Percentiles rank a stretch among this genome's conserved stretches.
phyloP scores from a whole-genome alignment of 2,113 vertebrate genomes.

The Ovibos moschatus region DNA sequence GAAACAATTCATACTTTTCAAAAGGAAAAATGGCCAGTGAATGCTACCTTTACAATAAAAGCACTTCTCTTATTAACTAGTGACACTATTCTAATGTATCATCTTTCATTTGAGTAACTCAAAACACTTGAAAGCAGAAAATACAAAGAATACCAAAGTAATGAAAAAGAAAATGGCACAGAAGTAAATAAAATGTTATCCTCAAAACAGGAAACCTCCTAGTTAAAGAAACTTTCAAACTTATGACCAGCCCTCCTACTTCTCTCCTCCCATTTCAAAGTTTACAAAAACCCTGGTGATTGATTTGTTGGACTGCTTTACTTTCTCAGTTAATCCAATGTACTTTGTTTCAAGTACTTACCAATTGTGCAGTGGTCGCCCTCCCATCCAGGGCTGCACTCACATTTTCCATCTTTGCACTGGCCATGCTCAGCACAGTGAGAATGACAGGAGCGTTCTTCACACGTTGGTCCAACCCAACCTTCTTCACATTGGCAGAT shows the following conservation, averaged over 20 bases:
- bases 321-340: constrained; percentile 6
- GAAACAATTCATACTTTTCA: constrained; percentile 51
- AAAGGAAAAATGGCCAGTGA: constrained; percentile 52
- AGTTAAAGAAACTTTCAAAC: not conserved
- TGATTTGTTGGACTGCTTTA: not conserved
- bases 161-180: constrained; percentile 12
- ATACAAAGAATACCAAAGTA: constrained; percentile 14
- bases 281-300: not conserved
- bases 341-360: constrained; percentile 78
- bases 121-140: constrained; percentile 45
- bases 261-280: constrained; percentile 4
- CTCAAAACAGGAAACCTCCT: not conserved
- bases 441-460: constrained; percentile 92
- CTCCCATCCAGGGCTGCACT: constrained; percentile 98
- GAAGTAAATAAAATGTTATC: not conserved
- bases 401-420: constrained; percentile 94
- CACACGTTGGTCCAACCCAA: constrained; percentile 92
- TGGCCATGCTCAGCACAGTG: constrained; percentile 95
- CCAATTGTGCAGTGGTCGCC: constrained; percentile 98
- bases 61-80: constrained; percentile 58
- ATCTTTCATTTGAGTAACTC: constrained; percentile 52
- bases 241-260: not conserved
- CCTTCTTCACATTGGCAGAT: constrained; percentile 95
- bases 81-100: constrained; percentile 32
- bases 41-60: constrained; percentile 55